A percentile compares a stretch with the other conserved stretches of the same genome.
Evolutionary conservation across 2,113 vertebrate species (phyloP).

Genomic region (Hepsetus odoe): DNA sequence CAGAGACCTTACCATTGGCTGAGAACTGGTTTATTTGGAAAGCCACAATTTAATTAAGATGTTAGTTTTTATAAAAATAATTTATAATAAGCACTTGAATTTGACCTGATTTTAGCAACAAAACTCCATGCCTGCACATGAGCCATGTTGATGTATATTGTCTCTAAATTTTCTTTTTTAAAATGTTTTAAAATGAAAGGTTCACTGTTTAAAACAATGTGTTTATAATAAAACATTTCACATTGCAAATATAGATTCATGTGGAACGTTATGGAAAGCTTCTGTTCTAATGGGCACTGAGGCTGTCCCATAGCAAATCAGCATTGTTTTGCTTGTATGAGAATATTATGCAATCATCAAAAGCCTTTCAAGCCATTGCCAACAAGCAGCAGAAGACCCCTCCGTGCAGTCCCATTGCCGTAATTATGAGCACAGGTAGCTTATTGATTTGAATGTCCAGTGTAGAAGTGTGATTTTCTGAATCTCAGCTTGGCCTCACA

Average conservation of each 20-base stretch:
- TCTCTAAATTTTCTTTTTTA: too few species aligned
- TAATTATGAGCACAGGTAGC: conserved; percentile 38
- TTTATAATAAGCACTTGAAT: too few species aligned
- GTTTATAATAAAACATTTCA: too few species aligned
- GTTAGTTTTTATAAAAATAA: too few species aligned
- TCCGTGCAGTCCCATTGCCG: conserved; percentile 19
- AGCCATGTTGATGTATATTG: too few species aligned
- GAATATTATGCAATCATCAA: conserved; percentile 1
- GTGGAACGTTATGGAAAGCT: not conserved
- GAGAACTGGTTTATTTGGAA: too few species aligned
- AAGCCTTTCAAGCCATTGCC: not conserved
- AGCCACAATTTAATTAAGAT: too few species aligned
- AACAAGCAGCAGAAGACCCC: conserved; percentile 24
- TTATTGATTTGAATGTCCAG: conserved; percentile 47
- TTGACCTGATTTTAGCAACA: too few species aligned
- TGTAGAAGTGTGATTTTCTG: conserved; percentile 9
- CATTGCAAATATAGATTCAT: not conserved
- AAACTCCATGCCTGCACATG: too few species aligned
- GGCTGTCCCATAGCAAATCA: not conserved
- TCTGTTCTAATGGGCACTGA: not conserved
- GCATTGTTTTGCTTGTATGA: not conserved
- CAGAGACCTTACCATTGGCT: too few species aligned
- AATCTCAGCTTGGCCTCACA: conserved; percentile 31
- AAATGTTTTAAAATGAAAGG: too few species aligned
- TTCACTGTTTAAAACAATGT: too few species aligned